phyloP scores from a whole-genome alignment of 2,113 vertebrate genomes.

The Picathartes gymnocephalus region DNA sequence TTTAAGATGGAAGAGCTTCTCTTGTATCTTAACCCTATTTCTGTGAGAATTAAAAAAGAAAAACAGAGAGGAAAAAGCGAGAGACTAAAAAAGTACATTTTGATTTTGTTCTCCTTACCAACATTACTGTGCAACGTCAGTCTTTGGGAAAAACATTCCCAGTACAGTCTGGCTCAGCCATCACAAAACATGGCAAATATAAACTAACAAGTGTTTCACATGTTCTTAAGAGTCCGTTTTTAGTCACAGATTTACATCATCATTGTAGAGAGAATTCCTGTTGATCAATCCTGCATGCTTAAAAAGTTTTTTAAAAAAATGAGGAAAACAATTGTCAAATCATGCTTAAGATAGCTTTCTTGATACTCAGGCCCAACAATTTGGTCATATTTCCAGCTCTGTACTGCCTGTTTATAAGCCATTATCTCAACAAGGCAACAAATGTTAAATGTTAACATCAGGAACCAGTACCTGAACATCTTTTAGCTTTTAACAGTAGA shows the following conservation, averaged over 20 bases:
- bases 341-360: neutral
- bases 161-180: neutral
- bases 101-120: neutral
- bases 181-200: neutral
- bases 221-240: neutral
- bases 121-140: neutral
- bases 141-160: neutral
- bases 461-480: neutral
- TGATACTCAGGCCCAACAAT: neutral
- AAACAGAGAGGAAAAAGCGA: neutral
- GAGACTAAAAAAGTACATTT: neutral
- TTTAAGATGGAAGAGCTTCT: neutral
- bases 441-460: neutral
- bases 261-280: neutral
- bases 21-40: neutral
- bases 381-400: neutral
- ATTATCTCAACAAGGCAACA: neutral
- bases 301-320: neutral
- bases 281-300: neutral
- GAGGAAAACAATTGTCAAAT: neutral
- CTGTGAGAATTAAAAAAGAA: neutral
- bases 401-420: neutral
- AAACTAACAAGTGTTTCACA: neutral
- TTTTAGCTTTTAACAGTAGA: neutral
- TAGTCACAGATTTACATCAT: neutral